phyloP scores from a whole-genome alignment of 2,113 vertebrate genomes.

The Acanthochromis polyacanthus region DNA sequence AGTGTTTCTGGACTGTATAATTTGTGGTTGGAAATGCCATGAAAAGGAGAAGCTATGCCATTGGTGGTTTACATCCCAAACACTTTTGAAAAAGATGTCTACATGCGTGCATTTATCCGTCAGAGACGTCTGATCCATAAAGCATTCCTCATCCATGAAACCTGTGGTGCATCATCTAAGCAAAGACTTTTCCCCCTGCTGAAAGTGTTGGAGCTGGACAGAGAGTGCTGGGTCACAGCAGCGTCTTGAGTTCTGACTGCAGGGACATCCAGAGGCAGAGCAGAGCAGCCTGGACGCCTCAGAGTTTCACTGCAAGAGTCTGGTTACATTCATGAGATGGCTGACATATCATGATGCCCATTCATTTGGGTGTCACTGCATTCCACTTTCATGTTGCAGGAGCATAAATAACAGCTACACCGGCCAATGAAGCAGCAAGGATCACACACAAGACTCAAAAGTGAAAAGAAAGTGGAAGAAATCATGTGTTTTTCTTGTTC shows the following conservation, averaged over 20 bases:
- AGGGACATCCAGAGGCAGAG: conserved; percentile 6
- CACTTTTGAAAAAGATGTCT: conserved; percentile 4
- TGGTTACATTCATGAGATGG: conserved; percentile 65
- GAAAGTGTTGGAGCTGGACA: neutral
- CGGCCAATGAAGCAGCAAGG: neutral
- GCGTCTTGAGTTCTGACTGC: conserved; percentile 9
- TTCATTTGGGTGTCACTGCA: conserved; percentile 60
- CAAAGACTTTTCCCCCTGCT: neutral
- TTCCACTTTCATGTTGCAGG: conserved; percentile 63
- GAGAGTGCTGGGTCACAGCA: neutral
- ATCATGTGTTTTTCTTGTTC: neutral
- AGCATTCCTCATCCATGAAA: neutral
- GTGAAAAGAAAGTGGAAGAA: neutral
- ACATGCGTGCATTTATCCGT: neutral
- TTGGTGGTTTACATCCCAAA: neutral
- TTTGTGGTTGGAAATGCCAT: conserved; percentile 15
- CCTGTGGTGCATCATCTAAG: neutral
- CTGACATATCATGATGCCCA: conserved; percentile 48
- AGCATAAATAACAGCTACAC: conserved; percentile 50
- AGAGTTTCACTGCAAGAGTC: conserved; percentile 27
- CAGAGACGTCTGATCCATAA: conserved; percentile 7
- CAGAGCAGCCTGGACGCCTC: conserved; percentile 18
- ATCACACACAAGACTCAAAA: neutral
- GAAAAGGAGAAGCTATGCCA: neutral
- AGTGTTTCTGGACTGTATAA: neutral